Conservation (phyloP, 2,113 vertebrate species). For the Phaetusa simplex region DNA sequence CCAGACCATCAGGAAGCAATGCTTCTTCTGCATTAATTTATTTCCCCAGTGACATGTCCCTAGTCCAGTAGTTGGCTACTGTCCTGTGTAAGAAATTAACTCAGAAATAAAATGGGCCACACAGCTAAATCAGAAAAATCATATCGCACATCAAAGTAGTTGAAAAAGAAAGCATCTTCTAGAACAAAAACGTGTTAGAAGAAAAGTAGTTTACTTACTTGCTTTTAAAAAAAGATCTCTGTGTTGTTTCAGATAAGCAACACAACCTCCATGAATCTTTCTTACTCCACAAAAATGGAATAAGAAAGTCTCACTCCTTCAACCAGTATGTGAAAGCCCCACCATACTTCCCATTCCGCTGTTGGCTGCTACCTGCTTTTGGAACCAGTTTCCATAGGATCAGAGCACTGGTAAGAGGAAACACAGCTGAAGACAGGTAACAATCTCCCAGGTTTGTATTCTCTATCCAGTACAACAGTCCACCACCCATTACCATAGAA, state of each 20-base stretch:
- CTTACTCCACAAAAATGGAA: not conserved
- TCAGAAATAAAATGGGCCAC: not conserved
- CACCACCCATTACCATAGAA: not conserved
- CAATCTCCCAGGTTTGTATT: not conserved
- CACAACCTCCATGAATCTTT: not conserved
- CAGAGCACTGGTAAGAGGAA: constrained; percentile 11
- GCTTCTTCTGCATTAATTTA: not conserved
- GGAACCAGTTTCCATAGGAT: constrained; percentile 47
- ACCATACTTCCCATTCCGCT: not conserved
- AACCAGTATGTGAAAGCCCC: not conserved
- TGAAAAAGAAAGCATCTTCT: not conserved
- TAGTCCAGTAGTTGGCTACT: not conserved
- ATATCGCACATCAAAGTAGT: not conserved
- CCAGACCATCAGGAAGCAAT: not conserved
- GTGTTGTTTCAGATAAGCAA: not conserved
- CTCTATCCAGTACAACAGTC: not conserved
- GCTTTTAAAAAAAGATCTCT: not conserved
- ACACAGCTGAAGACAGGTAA: not conserved
- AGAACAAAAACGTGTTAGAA: not conserved
- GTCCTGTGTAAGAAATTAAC: not conserved
- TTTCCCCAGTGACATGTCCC: not conserved
- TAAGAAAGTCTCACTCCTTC: not conserved
- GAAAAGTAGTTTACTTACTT: not conserved
- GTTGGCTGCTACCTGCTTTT: constrained; percentile 37
- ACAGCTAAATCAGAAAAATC: not conserved